Evolutionary conservation across 2,113 vertebrate species (phyloP).

Genomic region (Platysteira castanea): DNA sequence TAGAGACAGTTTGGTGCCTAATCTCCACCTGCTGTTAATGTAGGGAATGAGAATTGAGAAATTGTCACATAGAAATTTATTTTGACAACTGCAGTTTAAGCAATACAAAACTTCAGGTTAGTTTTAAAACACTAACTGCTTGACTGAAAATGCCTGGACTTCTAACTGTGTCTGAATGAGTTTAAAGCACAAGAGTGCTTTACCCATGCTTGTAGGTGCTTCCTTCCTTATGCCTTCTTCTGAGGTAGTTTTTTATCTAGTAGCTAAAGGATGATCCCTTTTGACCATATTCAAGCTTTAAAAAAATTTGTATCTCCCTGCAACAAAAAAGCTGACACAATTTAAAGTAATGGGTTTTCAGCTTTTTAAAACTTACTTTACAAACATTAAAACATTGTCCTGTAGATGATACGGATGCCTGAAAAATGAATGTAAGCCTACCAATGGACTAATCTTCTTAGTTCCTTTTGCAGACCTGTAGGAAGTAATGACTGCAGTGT

Average conservation of each 20-base stretch:
- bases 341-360: neutral
- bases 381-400: neutral
- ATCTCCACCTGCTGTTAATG: neutral
- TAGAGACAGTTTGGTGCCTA: neutral
- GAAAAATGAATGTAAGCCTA: neutral
- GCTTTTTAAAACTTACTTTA: neutral
- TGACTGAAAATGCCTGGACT: neutral
- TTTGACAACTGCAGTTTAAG: neutral
- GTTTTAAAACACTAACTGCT: neutral
- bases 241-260: neutral
- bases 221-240: neutral
- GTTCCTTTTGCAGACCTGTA: neutral
- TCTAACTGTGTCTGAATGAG: neutral
- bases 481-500: neutral
- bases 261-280: neutral
- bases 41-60: neutral
- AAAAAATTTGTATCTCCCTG: neutral
- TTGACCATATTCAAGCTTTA: neutral
- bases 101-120: neutral
- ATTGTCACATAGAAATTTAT: neutral
- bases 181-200: neutral
- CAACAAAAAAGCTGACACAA: neutral
- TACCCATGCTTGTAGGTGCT: neutral
- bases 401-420: neutral
- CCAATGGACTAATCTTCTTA: neutral